These are phyloP conservation scores for Axinella damicornis DNA, from an alignment of 37 sponge, comb jelly and placozoan genomes.

Conservation along the genomic window DNA sequence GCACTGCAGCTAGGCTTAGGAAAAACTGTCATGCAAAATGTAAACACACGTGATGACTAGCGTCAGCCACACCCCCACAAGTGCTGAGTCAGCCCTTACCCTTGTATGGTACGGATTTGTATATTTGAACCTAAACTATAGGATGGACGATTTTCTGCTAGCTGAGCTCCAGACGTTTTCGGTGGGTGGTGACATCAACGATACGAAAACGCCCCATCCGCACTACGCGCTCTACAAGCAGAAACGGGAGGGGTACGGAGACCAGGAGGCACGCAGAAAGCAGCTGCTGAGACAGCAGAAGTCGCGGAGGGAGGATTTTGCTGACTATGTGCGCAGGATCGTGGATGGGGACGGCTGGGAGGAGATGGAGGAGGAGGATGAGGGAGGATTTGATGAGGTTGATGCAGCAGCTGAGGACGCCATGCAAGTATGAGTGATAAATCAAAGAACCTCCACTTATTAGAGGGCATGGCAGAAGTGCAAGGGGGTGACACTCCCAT, in stretches of 20 bases:
- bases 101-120: neutral
- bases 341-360: slow-evolving; percentile 46
- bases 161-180: slow-evolving; percentile 46
- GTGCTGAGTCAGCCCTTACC: too few relatives aligned
- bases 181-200: slow-evolving; percentile 23
- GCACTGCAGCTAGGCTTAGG: too few relatives aligned
- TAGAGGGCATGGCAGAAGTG: too few relatives aligned
- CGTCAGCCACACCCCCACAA: too few relatives aligned
- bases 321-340: slow-evolving; percentile 58
- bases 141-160: slow-evolving; percentile 70
- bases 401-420: neutral
- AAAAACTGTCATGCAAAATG: too few relatives aligned
- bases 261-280: slow-evolving; percentile 63
- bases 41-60: too few relatives aligned
- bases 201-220: slow-evolving; percentile 55
- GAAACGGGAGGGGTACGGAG: slow-evolving; percentile 54
- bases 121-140: too few relatives aligned
- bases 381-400: slow-evolving; percentile 25
- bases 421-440: too few relatives aligned
- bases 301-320: slow-evolving; percentile 37
- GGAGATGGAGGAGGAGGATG: slow-evolving; percentile 56
- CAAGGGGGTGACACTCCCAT: too few relatives aligned
- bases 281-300: slow-evolving; percentile 56
- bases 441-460: too few relatives aligned
- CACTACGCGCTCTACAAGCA: slow-evolving; percentile 64